These are phyloP conservation scores for Chelonia mydas DNA, from an alignment of 2,797 vertebrate species.

Conservation along the genomic window DNA sequence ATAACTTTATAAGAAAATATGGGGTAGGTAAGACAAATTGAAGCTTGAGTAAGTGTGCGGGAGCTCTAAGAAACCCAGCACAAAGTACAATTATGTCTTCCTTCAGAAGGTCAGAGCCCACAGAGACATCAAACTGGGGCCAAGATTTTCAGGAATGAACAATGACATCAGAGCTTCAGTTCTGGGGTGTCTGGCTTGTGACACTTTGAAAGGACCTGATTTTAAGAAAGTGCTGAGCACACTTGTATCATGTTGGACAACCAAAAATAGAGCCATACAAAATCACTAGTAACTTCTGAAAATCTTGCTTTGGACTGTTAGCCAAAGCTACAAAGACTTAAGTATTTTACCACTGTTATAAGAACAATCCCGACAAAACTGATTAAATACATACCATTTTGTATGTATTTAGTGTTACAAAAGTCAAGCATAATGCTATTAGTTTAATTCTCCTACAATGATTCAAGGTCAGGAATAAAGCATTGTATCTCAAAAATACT, in stretches of 20 bases:
- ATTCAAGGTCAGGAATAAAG: slow-evolving; percentile 57
- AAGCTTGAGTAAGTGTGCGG: neutral
- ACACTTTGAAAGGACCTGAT: neutral
- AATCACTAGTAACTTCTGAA: neutral
- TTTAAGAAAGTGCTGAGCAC: neutral
- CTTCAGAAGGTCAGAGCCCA: neutral
- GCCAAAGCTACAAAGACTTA: neutral
- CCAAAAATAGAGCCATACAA: neutral
- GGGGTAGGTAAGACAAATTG: neutral
- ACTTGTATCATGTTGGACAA: neutral
- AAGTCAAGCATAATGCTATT: neutral
- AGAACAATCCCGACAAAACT: neutral
- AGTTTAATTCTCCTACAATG: slow-evolving; percentile 45
- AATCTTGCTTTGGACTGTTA: neutral
- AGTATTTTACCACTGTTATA: neutral
- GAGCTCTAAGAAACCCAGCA: neutral
- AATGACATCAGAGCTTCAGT: slow-evolving; percentile 19
- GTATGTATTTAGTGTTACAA: slow-evolving; percentile 32
- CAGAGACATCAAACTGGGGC: neutral
- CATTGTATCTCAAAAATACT: slow-evolving; percentile 51
- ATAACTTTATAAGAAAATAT: neutral
- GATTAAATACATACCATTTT: neutral
- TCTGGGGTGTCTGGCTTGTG: slow-evolving; percentile 25
- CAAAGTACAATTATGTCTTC: neutral
- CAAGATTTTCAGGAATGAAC: neutral